phyloP scores from a whole-genome alignment of 2,888 invertebrate genomes.

The Azorinus chamasolen region DNA sequence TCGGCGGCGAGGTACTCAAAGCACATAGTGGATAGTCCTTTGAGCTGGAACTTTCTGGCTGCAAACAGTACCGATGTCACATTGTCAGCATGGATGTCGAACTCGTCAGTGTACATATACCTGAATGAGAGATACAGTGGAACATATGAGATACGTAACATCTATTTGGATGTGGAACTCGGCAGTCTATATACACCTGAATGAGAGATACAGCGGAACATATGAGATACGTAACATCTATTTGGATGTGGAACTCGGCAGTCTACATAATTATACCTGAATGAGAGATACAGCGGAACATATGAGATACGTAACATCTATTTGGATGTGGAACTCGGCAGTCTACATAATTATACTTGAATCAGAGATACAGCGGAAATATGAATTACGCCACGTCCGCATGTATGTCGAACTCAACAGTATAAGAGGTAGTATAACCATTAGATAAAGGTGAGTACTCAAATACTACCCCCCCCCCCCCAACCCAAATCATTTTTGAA shows the following conservation, averaged over 20 bases:
- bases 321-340: slow-evolving; percentile 65
- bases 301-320: background rate
- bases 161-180: slow-evolving; percentile 60
- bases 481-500: too few species aligned
- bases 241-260: slow-evolving; percentile 65
- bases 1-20: slow-evolving; percentile 63
- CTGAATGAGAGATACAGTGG: slow-evolving; percentile 37
- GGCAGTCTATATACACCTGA: slow-evolving; percentile 69
- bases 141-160: background rate
- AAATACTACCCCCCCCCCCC: too few species aligned
- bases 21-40: slow-evolving; percentile 56
- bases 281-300: slow-evolving; percentile 4
- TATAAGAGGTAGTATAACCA: too few species aligned
- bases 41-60: slow-evolving; percentile 67
- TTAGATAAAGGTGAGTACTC: too few species aligned
- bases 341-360: slow-evolving; percentile 70
- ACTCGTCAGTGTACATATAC: slow-evolving; percentile 68
- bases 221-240: background rate
- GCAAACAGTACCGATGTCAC: slow-evolving; percentile 62
- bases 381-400: background rate
- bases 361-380: slow-evolving; percentile 6
- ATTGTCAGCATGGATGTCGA: slow-evolving; percentile 64
- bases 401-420: slow-evolving; percentile 65
- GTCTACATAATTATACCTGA: slow-evolving; percentile 70
- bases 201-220: slow-evolving; percentile 4